Base-by-base conservation (phyloP, 1,140 invertebrate genomes). In the Gryllus bimaculatus region DNA sequence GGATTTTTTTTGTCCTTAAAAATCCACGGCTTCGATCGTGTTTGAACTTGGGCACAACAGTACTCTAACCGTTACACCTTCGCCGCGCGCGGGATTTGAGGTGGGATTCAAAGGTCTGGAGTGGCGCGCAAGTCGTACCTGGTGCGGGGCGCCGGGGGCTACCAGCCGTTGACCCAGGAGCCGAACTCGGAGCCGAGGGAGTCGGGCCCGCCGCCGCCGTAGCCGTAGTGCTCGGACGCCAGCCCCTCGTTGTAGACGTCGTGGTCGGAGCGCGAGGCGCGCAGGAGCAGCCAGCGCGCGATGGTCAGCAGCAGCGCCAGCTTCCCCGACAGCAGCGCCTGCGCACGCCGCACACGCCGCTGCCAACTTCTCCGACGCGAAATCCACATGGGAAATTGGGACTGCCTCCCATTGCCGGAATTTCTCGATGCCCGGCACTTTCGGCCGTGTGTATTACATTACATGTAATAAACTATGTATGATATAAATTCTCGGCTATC, bases 301-400 rank as follows among this genome's bases (percentile, higher is more conserved):
- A 76, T 12, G 8, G 48, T n/a, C 10, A 76, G 75, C 15, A 76
- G 75, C 13, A 76, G 47, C 15, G 75, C 75, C 13, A 76, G 47
- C 15, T 76, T 76, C 12, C 39, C 75, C 39, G 75, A 12, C 39
- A 76, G n/a, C 47, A 76, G 75, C 15, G 75, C 75, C 75, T 76
- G 39, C 8, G 18, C 26, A 39, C 26, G 26, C 26, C n/a, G n/a
- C n/a, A n/a, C n/a, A n/a, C n/a, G n/a, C n/a, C n/a, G 74, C 47
- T 8, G 74, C 74, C 74, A 75, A 26, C 74, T 26, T 75, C 74
- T 75, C 47, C 15, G 47, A 39, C 13, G 15, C 6, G 74, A 20
- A 10, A 6, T 26, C 20, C 5, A 75, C 74, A 20, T 26, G 21
- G 74, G 74, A 39, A 8, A 75, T 39, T 5, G 5, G 26, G 1